Conservation (phyloP, 2,888 invertebrate genomes). For the Macrophya alboannulata region DNA sequence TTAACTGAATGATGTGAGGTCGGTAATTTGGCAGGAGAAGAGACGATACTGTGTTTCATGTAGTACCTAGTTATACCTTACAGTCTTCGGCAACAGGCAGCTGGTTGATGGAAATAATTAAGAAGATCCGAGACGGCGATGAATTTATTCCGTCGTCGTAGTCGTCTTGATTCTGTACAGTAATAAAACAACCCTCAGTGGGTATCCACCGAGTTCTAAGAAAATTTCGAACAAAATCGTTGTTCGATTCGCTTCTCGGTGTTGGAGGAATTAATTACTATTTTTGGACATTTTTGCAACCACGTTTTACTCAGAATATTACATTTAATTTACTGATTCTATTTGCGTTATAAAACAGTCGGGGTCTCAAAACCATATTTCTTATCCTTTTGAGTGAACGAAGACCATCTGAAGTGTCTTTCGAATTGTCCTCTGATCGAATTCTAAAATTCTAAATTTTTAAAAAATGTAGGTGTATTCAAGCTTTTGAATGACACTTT, state of each 20-base stretch:
- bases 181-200: constrained; percentile 3
- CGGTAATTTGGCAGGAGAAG: not conserved
- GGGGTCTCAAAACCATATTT: not conserved
- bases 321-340: not conserved
- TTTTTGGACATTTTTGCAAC: not conserved
- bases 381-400: not conserved
- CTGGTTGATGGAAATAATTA: constrained; percentile 8
- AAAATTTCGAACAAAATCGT: not conserved
- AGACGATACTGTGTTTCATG: not conserved
- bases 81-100: not conserved
- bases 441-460: not conserved
- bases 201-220: not conserved
- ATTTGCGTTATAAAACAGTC: not conserved
- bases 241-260: not conserved
- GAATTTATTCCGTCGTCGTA: constrained; percentile 16
- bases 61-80: not conserved
- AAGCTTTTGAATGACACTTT: not conserved
- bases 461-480: not conserved
- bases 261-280: not conserved
- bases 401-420: not conserved
- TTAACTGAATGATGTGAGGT: not conserved
- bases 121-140: constrained; percentile 3
- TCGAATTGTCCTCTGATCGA: not conserved
- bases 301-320: not conserved
- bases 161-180: not conserved